phyloP scores from a whole-genome alignment of 2,113 vertebrate species.

The Empidonax traillii region DNA sequence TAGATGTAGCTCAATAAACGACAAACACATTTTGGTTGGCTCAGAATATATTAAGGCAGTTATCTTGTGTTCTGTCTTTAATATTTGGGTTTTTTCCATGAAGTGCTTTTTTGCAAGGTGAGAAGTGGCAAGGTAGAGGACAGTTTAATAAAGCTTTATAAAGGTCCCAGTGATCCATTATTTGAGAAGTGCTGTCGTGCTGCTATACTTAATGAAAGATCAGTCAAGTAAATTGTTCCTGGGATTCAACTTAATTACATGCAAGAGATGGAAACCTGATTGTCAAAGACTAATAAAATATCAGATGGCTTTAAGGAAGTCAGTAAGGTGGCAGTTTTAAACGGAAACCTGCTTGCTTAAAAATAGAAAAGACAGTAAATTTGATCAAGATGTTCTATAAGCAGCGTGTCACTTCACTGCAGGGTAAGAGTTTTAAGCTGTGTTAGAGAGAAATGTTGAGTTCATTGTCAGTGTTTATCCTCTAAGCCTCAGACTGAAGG shows the following conservation, averaged over 20 bases:
- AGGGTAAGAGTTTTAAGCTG: neutral
- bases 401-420: neutral
- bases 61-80: neutral
- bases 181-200: neutral
- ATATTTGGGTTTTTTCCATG: neutral
- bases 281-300: neutral
- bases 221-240: neutral
- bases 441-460: neutral
- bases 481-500: neutral
- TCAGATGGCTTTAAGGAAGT: neutral
- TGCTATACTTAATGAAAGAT: neutral
- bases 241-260: neutral
- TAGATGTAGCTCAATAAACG: neutral
- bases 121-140: neutral
- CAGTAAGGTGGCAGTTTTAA: neutral
- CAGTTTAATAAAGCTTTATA: neutral
- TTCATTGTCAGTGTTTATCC: constrained; percentile 3
- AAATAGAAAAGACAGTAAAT: neutral
- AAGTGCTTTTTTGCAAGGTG: neutral
- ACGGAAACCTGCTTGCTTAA: neutral
- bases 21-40: neutral
- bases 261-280: neutral
- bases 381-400: neutral
- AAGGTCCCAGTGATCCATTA: neutral
- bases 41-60: neutral